Conservation (phyloP, 2,113 vertebrate genomes). For the Megatriorchis doriae region DNA sequence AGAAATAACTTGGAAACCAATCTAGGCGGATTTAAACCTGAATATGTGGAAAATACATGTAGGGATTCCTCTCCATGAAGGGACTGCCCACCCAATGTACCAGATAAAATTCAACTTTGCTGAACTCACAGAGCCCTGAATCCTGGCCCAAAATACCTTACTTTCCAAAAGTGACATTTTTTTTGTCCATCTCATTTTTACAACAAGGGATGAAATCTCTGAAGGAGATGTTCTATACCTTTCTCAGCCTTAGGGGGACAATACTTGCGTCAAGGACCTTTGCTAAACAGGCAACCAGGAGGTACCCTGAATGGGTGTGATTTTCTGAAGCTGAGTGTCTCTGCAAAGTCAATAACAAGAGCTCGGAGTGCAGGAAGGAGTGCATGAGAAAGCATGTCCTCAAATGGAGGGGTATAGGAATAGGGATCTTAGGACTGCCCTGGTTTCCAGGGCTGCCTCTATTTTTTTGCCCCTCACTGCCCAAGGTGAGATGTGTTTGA, state of each 20-base stretch:
- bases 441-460: neutral
- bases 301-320: accelerated
- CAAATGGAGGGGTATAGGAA: neutral
- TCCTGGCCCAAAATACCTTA: neutral
- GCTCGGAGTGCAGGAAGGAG: neutral
- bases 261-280: neutral
- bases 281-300: neutral
- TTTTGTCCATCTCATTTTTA: neutral
- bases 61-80: neutral
- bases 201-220: neutral
- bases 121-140: neutral
- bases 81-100: neutral
- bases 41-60: neutral
- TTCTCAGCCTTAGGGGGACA: neutral
- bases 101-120: neutral
- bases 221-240: neutral
- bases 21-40: neutral
- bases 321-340: neutral
- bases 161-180: neutral
- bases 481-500: neutral
- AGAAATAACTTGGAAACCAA: neutral
- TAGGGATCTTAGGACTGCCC: neutral
- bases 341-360: neutral
- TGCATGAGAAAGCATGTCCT: neutral
- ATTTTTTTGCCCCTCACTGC: accelerated